A percentile compares a stretch with the other conserved stretches of the same genome.
phyloP scores from a whole-genome alignment of 2,113 vertebrate species.

The Forbesichthys agassizii region DNA sequence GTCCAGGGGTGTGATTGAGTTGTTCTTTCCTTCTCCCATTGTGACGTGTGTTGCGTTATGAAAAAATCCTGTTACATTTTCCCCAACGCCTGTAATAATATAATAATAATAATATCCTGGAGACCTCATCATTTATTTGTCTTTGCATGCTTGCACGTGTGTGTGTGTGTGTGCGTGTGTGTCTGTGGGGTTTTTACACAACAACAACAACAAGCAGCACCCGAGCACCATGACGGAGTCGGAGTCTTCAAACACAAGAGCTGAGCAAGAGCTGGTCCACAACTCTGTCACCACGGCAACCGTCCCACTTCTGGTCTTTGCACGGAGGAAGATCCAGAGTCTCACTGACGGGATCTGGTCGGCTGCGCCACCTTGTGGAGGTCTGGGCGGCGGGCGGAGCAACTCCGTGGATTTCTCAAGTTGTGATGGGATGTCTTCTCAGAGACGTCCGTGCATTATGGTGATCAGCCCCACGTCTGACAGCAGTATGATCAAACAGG shows the following conservation, averaged over 20 bases:
- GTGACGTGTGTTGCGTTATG: too few species aligned
- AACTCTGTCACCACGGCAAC: constrained; percentile 60
- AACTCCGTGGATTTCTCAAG: constrained; percentile 47
- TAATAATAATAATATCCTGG: too few species aligned
- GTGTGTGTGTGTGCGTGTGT: neutral
- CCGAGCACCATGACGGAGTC: constrained; percentile 33
- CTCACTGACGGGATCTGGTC: constrained; percentile 40
- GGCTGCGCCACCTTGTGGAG: neutral
- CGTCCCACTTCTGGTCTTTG: constrained; percentile 54
- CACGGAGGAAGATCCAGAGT: constrained; percentile 56
- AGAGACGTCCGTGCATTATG: constrained; percentile 64
- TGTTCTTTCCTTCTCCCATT: too few species aligned
- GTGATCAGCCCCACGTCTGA: constrained; percentile 70
- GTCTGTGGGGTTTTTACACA: neutral
- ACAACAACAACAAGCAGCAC: constrained; percentile 22
- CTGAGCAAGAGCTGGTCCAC: constrained; percentile 61
- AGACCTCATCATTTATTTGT: neutral
- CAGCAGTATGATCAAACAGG: constrained; percentile 55
- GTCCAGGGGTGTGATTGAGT: neutral
- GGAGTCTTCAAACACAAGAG: constrained; percentile 39
- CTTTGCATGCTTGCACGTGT: neutral
- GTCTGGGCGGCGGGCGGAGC: constrained; percentile 32
- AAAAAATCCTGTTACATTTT: too few species aligned
- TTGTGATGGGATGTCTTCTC: constrained; percentile 21
- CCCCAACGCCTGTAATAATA: too few species aligned